Conservation (phyloP, 2,797 vertebrate genomes). For the Danio kyathit region DNA sequence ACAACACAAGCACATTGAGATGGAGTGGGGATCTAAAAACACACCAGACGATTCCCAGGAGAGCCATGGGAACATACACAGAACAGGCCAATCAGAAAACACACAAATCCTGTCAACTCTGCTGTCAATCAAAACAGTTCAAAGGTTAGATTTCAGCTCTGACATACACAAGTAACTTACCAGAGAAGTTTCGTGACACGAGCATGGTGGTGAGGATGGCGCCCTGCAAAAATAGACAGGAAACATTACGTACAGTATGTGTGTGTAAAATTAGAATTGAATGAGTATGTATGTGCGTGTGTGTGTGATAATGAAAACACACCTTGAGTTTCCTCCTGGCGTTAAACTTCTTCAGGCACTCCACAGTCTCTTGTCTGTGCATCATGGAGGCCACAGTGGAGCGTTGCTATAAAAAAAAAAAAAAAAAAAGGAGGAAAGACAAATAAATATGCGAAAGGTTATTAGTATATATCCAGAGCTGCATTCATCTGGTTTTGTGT, state of each 20-base stretch:
- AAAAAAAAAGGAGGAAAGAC: too few species aligned
- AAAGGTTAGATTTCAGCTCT: background rate
- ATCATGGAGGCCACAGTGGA: slow-evolving; percentile 99
- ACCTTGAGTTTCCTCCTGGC: slow-evolving; percentile 98
- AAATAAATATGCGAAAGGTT: background rate
- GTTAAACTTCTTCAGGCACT: slow-evolving; percentile 99
- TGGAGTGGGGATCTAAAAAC: slow-evolving; percentile 1
- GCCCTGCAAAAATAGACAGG: slow-evolving; percentile 77
- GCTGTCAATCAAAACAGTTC: background rate
- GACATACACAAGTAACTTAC: slow-evolving; percentile 76
- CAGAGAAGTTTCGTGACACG: slow-evolving; percentile 96
- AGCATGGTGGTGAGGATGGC: slow-evolving; percentile 97
- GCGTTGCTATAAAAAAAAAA: slow-evolving; percentile 85
- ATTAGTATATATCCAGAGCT: background rate
- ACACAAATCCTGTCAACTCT: background rate
- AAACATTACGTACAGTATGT: background rate
- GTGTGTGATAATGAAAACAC: slow-evolving; percentile 42
- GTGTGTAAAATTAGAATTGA: background rate
- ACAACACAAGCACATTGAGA: slow-evolving; percentile 35
- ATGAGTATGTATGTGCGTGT: background rate
- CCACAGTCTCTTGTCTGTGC: slow-evolving; percentile 98
- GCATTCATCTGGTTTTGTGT: background rate
- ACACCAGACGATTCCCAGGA: slow-evolving; percentile 13
- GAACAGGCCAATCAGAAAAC: slow-evolving; percentile 6
- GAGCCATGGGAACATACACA: slow-evolving; percentile 9